Percentiles rank a stretch among this genome's conserved stretches.
Evolutionary conservation across 2,888 invertebrate species (phyloP).

Genomic region (Acleris literana): DNA sequence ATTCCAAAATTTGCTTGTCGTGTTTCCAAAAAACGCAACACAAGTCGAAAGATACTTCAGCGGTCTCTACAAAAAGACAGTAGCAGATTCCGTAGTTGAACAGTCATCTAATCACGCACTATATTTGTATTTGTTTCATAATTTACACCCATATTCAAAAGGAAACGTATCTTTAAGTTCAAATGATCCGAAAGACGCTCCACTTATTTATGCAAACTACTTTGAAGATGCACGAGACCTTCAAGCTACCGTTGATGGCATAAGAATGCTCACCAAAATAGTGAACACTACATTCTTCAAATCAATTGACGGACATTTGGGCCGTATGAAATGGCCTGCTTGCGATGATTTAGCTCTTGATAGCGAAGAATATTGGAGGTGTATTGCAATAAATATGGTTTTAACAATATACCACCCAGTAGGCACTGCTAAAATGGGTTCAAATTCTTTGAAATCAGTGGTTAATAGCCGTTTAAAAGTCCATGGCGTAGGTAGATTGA

Average conservation of each 20-base stretch:
- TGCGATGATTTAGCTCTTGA: constrained; percentile 54
- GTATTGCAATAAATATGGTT: constrained; percentile 73
- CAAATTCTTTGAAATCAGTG: constrained; percentile 66
- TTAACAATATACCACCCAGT: constrained; percentile 86
- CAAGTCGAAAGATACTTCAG: constrained; percentile 57
- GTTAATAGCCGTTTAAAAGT: constrained; percentile 85
- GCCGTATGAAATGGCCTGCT: constrained; percentile 50
- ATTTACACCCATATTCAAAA: constrained; percentile 77
- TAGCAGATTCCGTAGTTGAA: constrained; percentile 49
- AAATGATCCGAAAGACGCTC: constrained; percentile 82
- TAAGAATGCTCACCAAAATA: constrained; percentile 55
- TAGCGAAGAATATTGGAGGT: constrained; percentile 59
- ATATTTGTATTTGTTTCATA: constrained; percentile 57
- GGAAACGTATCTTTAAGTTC: constrained; percentile 83
- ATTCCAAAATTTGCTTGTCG: constrained; percentile 53
- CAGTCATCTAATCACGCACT: constrained; percentile 54
- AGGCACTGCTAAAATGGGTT: constrained; percentile 86
- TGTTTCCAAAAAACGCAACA: constrained; percentile 62
- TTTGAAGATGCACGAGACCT: constrained; percentile 82
- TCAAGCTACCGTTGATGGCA: constrained; percentile 53
- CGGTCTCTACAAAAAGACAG: constrained; percentile 47
- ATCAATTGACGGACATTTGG: constrained; percentile 52
- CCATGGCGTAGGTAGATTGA: constrained; percentile 84
- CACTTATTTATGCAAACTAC: constrained; percentile 86
- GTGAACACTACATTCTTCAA: constrained; percentile 53